phyloP scores from a whole-genome alignment of 2,113 vertebrate species.

The Ibidorhyncha struthersii region DNA sequence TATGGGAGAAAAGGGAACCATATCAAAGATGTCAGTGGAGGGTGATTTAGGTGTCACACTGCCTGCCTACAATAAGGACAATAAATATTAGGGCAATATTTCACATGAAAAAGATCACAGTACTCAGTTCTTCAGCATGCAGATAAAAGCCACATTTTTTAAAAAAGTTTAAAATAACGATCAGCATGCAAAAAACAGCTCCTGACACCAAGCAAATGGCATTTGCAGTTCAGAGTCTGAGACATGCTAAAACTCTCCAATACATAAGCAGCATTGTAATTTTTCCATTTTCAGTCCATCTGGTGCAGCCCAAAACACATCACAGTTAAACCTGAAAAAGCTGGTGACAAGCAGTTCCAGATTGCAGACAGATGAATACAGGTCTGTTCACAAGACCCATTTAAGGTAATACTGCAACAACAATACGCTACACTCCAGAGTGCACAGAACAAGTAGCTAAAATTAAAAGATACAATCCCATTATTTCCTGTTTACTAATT shows the following conservation, averaged over 20 bases:
- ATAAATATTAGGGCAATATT: constrained; percentile 56
- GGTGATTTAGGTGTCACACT: constrained; percentile 81
- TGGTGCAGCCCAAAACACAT: not conserved
- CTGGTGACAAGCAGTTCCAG: not conserved
- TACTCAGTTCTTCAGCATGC: constrained; percentile 40
- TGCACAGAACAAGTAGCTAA: not conserved
- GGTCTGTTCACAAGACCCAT: not conserved
- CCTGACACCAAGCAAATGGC: constrained; percentile 23
- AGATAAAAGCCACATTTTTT: not conserved
- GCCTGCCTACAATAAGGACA: constrained; percentile 82
- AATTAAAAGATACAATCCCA: not conserved
- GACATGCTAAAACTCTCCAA: constrained; percentile 23
- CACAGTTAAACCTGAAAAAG: not conserved
- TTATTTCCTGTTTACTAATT: not conserved
- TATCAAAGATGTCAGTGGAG: constrained; percentile 95
- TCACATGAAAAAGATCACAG: constrained; percentile 21
- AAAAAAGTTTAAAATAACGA: not conserved
- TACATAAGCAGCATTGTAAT: not conserved
- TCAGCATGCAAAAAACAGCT: constrained; percentile 52
- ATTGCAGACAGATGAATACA: not conserved
- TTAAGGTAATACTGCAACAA: not conserved
- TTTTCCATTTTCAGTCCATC: not conserved
- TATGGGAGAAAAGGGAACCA: constrained; percentile 95
- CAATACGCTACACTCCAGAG: not conserved
- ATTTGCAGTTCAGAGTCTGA: constrained; percentile 27